Evolutionary conservation across 2,888 invertebrate species (phyloP).

Genomic region (Zonitis immaculata): DNA sequence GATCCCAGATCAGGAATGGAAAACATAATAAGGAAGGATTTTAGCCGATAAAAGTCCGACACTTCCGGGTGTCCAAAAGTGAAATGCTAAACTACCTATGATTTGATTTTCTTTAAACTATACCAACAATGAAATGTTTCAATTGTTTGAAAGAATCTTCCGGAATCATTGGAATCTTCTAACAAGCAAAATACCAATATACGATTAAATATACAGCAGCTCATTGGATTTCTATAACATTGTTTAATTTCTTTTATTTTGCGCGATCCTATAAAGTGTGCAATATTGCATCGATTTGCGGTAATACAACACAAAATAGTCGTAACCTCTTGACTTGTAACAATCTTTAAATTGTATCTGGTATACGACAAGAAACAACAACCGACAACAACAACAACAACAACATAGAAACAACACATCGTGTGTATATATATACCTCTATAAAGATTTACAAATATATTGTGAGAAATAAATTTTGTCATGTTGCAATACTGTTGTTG

Average conservation of each 20-base stretch:
- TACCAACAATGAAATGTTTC: background rate
- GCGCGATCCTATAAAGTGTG: constrained; percentile 7
- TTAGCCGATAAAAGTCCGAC: too few relatives aligned
- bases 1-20: too few relatives aligned
- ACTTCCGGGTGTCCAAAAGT: too few relatives aligned
- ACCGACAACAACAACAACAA: background rate
- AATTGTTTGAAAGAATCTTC: background rate
- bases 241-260: background rate
- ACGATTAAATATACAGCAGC: background rate
- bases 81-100: too few relatives aligned
- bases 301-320: constrained; percentile 30
- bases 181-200: too few relatives aligned
- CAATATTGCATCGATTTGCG: constrained; percentile 23
- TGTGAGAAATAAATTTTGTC: constrained; percentile 25
- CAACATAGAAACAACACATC: constrained; percentile 21
- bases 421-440: too few relatives aligned
- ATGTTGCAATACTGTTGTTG: constrained; percentile 20
- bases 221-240: background rate
- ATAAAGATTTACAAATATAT: constrained; percentile 27
- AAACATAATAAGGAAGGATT: too few relatives aligned
- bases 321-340: constrained; percentile 26
- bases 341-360: constrained; percentile 30
- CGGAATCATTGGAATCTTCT: background rate
- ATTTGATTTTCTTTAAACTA: too few relatives aligned
- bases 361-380: constrained; percentile 14